A percentile compares a stretch with the other conserved stretches of the same genome.
These are phyloP conservation scores for Smithornis capensis DNA, from an alignment of 2,113 vertebrate species.

Conservation along the genomic window DNA sequence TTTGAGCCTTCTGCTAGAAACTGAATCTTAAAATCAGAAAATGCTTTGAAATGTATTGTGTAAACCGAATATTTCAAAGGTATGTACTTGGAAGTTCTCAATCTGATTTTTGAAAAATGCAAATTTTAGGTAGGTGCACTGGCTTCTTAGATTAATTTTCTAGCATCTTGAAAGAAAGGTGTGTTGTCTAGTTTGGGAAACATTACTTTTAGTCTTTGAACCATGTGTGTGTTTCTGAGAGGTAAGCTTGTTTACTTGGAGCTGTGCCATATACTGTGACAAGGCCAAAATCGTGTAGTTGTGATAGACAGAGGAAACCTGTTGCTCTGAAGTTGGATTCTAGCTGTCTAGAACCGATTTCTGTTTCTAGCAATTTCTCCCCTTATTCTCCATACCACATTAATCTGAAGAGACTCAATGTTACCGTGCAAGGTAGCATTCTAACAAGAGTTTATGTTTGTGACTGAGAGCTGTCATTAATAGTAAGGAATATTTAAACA, in stretches of 20 bases:
- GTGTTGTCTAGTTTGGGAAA: not conserved
- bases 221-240: not conserved
- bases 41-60: rapidly evolving
- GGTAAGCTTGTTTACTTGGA: slow-evolving; percentile 38
- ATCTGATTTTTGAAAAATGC: not conserved
- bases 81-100: not conserved
- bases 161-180: not conserved
- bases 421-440: not conserved
- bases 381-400: not conserved
- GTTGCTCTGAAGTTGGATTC: not conserved
- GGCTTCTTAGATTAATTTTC: not conserved
- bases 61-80: not conserved
- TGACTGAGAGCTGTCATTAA: not conserved
- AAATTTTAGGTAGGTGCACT: rapidly evolving
- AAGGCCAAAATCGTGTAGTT: not conserved
- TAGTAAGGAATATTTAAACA: not conserved
- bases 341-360: not conserved
- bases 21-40: not conserved
- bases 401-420: not conserved
- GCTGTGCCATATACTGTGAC: slow-evolving; percentile 7
- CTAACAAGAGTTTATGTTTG: not conserved
- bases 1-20: not conserved
- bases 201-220: not conserved
- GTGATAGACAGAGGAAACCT: not conserved
- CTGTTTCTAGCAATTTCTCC: not conserved